Evolutionary conservation across 2,797 vertebrate genomes (phyloP).

Genomic region (Phataginus tetradactyla): DNA sequence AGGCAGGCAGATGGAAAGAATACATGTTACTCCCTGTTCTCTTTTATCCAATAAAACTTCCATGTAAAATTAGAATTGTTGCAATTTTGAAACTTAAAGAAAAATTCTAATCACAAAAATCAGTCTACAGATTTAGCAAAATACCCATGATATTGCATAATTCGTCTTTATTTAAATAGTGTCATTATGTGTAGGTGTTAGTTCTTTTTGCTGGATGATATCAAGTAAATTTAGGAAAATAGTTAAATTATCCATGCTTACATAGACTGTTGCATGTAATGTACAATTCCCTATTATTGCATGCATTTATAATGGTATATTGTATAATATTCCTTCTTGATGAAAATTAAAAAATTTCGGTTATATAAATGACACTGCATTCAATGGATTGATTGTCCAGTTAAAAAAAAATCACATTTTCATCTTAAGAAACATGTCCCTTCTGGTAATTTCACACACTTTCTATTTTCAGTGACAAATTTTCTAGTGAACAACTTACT

Average conservation of each 20-base stretch:
- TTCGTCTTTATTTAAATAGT: conserved; percentile 29
- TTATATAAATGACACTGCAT: conserved; percentile 58
- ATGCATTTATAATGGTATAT: not conserved
- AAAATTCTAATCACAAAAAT: conserved; percentile 10
- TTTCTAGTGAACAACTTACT: conserved; percentile 61
- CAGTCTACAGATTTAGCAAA: not conserved
- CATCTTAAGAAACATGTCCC: conserved; percentile 73
- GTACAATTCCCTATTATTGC: not conserved
- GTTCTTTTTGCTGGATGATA: not conserved
- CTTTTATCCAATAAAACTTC: not conserved
- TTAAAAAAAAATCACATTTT: conserved; percentile 68
- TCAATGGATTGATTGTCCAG: conserved; percentile 46
- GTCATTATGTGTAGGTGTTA: not conserved
- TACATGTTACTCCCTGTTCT: not conserved
- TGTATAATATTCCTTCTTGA: not conserved
- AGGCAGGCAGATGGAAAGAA: not conserved
- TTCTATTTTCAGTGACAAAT: conserved; percentile 82
- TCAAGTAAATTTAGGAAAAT: not conserved
- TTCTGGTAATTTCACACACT: conserved; percentile 77
- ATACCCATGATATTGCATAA: not conserved
- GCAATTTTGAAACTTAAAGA: not conserved
- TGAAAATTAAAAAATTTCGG: not conserved
- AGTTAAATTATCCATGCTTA: not conserved
- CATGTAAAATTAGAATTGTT: not conserved
- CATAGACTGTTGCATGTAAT: not conserved